Percentiles rank a stretch among this genome's conserved stretches.
Evolutionary conservation across 1,140 invertebrate species (phyloP).

Genomic region (Cephus cinctus): DNA sequence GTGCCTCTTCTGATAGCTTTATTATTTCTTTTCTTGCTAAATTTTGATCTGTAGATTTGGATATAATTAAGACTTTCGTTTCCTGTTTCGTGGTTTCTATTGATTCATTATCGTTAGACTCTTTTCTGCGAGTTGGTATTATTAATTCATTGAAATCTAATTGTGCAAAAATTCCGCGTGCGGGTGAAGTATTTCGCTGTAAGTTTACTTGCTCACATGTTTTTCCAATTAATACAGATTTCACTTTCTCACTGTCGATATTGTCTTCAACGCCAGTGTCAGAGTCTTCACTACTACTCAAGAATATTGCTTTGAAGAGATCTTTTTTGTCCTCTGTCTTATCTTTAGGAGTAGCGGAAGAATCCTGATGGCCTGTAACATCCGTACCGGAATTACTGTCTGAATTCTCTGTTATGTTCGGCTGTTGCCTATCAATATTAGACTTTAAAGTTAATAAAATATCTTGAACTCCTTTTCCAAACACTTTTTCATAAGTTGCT

Average conservation of each 20-base stretch:
- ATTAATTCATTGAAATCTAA: constrained; percentile 65
- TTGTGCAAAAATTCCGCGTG: constrained; percentile 73
- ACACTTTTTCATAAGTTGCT: constrained; percentile 39
- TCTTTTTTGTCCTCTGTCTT: constrained; percentile 62
- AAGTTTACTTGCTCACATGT: constrained; percentile 46
- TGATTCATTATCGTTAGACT: constrained; percentile 14
- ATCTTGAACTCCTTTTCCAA: constrained; percentile 21
- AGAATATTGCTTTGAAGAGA: constrained; percentile 66
- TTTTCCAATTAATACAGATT: constrained; percentile 42
- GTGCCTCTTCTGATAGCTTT: constrained; percentile 2
- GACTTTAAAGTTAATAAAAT: no score
- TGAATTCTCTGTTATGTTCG: no score
- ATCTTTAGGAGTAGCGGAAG: no score
- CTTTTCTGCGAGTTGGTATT: constrained; percentile 45
- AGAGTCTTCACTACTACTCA: constrained; percentile 62
- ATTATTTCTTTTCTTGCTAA: constrained; percentile 8
- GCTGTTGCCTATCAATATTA: no score
- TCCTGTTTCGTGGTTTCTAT: constrained; percentile 15
- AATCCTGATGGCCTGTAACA: no score
- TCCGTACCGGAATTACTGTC: no score
- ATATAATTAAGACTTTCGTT: constrained; percentile 12
- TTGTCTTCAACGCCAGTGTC: constrained; percentile 50
- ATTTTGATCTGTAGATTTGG: constrained; percentile 21
- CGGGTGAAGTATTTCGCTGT: constrained; percentile 66
- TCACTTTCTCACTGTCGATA: constrained; percentile 41